A percentile compares a stretch with the other conserved stretches of the same genome.
Evolutionary conservation across 2,888 invertebrate species (phyloP).

Genomic region (Dinocampus coccinellae): DNA sequence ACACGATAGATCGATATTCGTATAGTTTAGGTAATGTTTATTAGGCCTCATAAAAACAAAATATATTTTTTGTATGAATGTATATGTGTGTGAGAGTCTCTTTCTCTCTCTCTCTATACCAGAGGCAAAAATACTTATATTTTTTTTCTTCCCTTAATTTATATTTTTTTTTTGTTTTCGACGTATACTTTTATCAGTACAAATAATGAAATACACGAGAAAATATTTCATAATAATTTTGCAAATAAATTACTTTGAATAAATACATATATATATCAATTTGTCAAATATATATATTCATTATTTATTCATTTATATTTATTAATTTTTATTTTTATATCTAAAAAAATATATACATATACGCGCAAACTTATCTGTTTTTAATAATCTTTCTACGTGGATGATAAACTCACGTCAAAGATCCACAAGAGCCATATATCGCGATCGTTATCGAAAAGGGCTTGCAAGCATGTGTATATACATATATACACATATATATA

Average conservation of each 20-base stretch:
- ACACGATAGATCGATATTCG: constrained; percentile 14
- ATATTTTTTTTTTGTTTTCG: too few species aligned
- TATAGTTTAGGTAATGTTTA: background rate
- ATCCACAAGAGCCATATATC: constrained; percentile 22
- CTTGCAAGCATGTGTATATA: background rate
- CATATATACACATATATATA: too few species aligned
- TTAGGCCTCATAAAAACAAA: background rate
- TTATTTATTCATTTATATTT: too few species aligned
- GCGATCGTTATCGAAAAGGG: constrained; percentile 31
- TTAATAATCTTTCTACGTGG: constrained; percentile 10
- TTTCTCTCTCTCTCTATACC: background rate
- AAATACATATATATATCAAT: background rate
- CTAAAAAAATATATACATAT: background rate
- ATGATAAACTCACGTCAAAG: constrained; percentile 27
- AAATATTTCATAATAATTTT: background rate
- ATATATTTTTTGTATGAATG: background rate
- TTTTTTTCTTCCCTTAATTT: too few species aligned
- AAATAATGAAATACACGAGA: background rate
- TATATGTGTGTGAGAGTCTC: background rate
- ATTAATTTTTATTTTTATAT: too few species aligned
- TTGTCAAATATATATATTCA: background rate
- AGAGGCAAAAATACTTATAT: background rate
- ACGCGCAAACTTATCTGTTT: constrained; percentile 3
- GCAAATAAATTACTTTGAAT: background rate
- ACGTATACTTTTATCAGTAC: too few species aligned